Evolutionary conservation across 2,797 vertebrate genomes (phyloP), one percentile per base, ranked within the genome.

Genomic region (Anas capensis): DNA sequence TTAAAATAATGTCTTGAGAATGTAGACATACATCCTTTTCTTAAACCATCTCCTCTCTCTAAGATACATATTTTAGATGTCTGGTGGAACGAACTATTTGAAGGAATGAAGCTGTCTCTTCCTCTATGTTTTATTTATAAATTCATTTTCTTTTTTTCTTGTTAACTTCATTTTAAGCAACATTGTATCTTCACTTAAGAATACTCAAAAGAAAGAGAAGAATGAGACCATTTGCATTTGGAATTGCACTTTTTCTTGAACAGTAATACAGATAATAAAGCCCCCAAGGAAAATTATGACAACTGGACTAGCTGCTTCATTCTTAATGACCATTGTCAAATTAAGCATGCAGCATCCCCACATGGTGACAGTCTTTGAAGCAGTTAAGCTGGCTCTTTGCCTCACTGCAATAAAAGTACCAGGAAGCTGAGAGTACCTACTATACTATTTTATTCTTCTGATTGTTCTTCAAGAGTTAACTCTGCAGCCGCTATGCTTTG

Each of bases 281-380:
- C 7, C 23, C 64, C 36, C 11, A 86, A 71, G 42, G 48, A 95
- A n/a, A 93, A 69, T 60, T 36, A 89, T 6, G 11, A 21, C 11
- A 88, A 72, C 42, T 24, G 92, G 17, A 83, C 57, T 78, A 85
- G 33, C 73, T 97, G 16, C 26, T 90, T 84, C 85, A 94, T 90
- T 92, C 78, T 94, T 94, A 93, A 95, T 84, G 42, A 71, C 3
- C 12, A 42, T 4, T 73, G 15, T 75, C 29, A 90, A 79, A 95
- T 92, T 89, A 93, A 95, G 29, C 27, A 85, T 62, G 10, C 27
- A 81, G 14, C 27, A 78, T 75, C 14, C 44, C 42, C 31, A 82
- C 92, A 91, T 15, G 6, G 60, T 68, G 17, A 29, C 31, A 77
- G 11, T 5, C 10, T 54, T 87, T 34, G 34, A 80, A 92, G 3